These are phyloP conservation scores for Pyrgus malvae DNA, from an alignment of 2,888 invertebrate species.

Conservation along the genomic window DNA sequence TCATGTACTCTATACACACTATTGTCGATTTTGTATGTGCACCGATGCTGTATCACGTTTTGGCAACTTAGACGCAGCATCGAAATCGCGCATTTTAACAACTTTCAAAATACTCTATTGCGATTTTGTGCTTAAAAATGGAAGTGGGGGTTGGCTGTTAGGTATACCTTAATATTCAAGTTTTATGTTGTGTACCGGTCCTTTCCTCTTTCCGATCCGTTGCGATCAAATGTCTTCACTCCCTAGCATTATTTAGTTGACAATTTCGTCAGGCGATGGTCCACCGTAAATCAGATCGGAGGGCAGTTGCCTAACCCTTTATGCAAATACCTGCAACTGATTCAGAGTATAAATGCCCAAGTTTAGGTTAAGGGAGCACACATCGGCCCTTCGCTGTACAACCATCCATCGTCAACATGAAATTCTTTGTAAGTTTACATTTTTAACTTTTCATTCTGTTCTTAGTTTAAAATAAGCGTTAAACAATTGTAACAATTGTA, in stretches of 20 bases:
- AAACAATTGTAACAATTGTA: not conserved
- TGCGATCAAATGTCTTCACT: not conserved
- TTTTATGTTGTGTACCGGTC: too few species aligned
- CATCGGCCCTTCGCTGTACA: not conserved
- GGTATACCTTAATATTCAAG: too few species aligned
- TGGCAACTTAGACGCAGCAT: too few species aligned
- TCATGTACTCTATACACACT: too few species aligned
- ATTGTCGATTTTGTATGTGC: too few species aligned
- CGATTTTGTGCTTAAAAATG: too few species aligned
- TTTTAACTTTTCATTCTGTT: too few species aligned
- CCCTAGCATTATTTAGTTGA: not conserved
- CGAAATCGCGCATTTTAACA: too few species aligned
- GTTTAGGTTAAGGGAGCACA: not conserved
- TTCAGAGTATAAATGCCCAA: constrained; percentile 11
- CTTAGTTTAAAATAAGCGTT: not conserved
- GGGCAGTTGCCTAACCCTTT: constrained; percentile 29
- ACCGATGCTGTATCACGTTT: too few species aligned
- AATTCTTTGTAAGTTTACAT: constrained; percentile 13
- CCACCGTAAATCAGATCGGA: constrained; percentile 13
- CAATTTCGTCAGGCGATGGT: constrained; percentile 11
- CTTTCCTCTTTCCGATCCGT: not conserved
- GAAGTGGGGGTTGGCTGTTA: too few species aligned
- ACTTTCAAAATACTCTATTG: too few species aligned
- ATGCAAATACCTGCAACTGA: constrained; percentile 9
- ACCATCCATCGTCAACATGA: constrained; percentile 8